Evolutionary conservation across 2,888 invertebrate species (phyloP), one percentile per base, ranked within the genome.

Genomic region (Temnothorax ravouxi): DNA sequence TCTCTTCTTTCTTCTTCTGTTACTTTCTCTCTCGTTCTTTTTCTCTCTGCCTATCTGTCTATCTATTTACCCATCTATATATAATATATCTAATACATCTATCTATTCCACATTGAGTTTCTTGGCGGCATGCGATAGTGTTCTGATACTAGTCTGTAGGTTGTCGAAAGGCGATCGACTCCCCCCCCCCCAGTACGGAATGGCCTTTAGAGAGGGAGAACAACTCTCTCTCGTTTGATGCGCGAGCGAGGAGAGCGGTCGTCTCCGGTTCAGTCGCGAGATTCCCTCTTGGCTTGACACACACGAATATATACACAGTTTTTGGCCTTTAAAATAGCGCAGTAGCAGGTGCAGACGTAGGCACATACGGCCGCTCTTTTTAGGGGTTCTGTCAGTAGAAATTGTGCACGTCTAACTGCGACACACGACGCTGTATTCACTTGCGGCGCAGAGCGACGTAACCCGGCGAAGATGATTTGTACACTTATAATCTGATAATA

Each of bases 301-400:
- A 59, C 13, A 74, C 59, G 34, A 5, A 41, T 44, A 29, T 18
- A 74, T 47, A 88, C 84, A 83, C 84, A 71, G 64, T 88, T 87
- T 83, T 89, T 90, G 87, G 87, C 88, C 90, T 86, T 87, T 89
- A 66, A 81, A 86, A 84, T 89, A 89, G 84, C 84, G 88, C 89
- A 91, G 93, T 93, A 92, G 92, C 89, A 91, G 92, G 91, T 92
- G 90, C 92, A 93, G 91, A 92, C 91, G 89, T 93, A 92, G 92
- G 90, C 88, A 92, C 89, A 88, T 86, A 84, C 89, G 88, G 86
- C 89, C 91, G 90, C 89, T 89, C 86, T 84, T 67, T 84, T 75
- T 90, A 91, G 87, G 91, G 89, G 82, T 91, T 87, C 90, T 91
- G 91, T 75, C 88, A 91, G 92, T 91, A 91, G 88, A 90, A 87